Evolutionary conservation across 2,888 invertebrate species (phyloP), one percentile per base, ranked within the genome.

Genomic region (Plagodis pulveraria): DNA sequence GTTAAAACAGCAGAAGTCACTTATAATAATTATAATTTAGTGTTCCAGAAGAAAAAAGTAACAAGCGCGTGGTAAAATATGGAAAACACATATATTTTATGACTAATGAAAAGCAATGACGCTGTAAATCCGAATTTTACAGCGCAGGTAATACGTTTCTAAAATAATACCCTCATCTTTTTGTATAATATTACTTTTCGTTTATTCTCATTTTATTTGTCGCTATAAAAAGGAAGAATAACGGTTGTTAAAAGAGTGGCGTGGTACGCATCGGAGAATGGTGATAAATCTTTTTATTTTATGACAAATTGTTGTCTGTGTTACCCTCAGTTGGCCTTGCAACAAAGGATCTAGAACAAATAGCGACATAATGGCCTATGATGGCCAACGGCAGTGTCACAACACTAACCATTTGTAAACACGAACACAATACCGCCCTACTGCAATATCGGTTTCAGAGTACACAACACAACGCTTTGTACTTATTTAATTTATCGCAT

Each of bases 261-360:
- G 76, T 84, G 83, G 84, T 83, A 79, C 83, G 81, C 83, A 77
- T 80, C 71, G 77, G 77, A 73, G 76, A 74, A 64, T 74, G 73
- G 79, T 83, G 77, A 91, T 91, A 91, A 91, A 92, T 92, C 91
- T 91, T 86, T 91, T 86, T 89, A 89, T 91, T 92, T 91, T 91
- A 91, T 92, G 91, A 92, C 91, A 92, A 91, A 92, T 92, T 87
- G 90, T 86, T 87, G 89, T 86, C 84, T 83, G 84, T 77, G 79
- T 80, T 81, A 81, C 87, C 87, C 88, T 81, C 80, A 70, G 49
- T 50, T 44, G 48, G 55, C 42, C 33, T 50, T 42, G 74, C 72
- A 76, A 86, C 89, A 89, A 89, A 82, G 82, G 86, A 81, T 82
- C 79, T 86, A 90, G 90, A 87, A 91, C 91, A 91, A 91, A 91